phyloP scores from a whole-genome alignment of 2,113 vertebrate species.

The Esox niger region DNA sequence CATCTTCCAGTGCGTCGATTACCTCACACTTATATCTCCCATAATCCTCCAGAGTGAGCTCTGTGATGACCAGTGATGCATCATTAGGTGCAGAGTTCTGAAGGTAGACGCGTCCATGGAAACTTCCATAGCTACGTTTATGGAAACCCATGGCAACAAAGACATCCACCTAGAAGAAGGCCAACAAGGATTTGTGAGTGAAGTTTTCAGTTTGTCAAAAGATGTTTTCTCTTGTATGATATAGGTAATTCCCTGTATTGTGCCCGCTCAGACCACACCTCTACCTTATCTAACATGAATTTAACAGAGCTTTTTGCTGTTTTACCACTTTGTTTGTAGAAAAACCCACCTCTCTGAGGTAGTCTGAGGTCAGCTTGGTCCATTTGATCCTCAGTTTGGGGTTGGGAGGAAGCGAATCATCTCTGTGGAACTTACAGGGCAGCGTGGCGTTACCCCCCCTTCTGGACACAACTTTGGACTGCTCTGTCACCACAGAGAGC shows the following conservation, averaged over 20 bases:
- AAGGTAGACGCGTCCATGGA: constrained; percentile 86
- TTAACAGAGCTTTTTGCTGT: no score
- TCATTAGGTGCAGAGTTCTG: constrained; percentile 79
- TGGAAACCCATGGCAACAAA: constrained; percentile 92
- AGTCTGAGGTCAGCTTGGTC: constrained; percentile 96
- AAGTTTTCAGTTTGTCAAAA: neutral
- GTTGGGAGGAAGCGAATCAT: constrained; percentile 74
- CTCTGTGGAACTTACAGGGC: constrained; percentile 85
- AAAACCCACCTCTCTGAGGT: constrained; percentile 83
- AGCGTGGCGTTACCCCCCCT: constrained; percentile 89
- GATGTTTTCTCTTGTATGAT: no score
- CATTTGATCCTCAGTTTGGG: constrained; percentile 91
- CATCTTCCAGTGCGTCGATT: constrained; percentile 92
- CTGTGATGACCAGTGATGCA: constrained; percentile 85
- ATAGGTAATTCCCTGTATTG: no score
- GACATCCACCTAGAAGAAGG: constrained; percentile 72
- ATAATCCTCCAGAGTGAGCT: constrained; percentile 88
- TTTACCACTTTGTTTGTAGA: no score
- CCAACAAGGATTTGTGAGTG: neutral
- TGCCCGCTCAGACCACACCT: no score
- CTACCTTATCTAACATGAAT: no score
- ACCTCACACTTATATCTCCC: constrained; percentile 96
- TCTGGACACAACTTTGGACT: constrained; percentile 81
- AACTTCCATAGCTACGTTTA: constrained; percentile 85
- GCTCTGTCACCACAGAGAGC: constrained; percentile 83